Evolutionary conservation across 2,888 invertebrate genomes (phyloP).

Genomic region (Aelia acuminata): DNA sequence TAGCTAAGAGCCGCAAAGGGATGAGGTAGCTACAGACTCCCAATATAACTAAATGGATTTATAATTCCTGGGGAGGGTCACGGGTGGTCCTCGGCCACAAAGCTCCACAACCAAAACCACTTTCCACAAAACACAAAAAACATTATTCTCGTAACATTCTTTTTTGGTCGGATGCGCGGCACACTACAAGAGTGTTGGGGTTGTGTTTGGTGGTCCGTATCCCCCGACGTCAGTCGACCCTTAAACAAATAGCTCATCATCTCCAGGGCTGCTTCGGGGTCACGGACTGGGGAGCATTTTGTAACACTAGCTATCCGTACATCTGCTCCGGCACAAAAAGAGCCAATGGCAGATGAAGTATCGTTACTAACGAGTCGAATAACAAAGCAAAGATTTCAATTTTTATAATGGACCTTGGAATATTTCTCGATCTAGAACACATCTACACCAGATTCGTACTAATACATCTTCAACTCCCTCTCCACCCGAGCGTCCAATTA

Average conservation of each 20-base stretch:
- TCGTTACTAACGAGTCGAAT: neutral
- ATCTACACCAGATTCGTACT: neutral
- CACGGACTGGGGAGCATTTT: slow-evolving; percentile 46
- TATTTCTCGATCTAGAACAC: neutral
- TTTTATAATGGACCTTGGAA: too few species aligned
- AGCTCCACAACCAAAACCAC: neutral
- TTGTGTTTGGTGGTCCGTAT: slow-evolving; percentile 47
- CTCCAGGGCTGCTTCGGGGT: slow-evolving; percentile 25
- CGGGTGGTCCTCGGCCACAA: slow-evolving; percentile 55
- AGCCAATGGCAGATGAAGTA: neutral
- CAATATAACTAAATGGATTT: slow-evolving; percentile 58
- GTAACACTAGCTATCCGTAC: slow-evolving; percentile 3
- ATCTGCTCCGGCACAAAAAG: neutral
- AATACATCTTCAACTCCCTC: neutral
- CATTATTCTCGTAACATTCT: slow-evolving; percentile 7
- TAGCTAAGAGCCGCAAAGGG: slow-evolving; percentile 38
- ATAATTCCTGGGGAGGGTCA: slow-evolving; percentile 49
- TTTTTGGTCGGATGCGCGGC: slow-evolving; percentile 7
- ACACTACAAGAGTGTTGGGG: neutral
- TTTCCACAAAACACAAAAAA: slow-evolving; percentile 48
- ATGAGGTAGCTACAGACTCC: neutral
- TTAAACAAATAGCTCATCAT: slow-evolving; percentile 56
- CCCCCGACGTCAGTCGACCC: neutral
- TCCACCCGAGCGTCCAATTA: neutral
- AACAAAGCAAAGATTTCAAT: neutral